phyloP scores from a whole-genome alignment of 2,113 vertebrate genomes.

The Anhinga rufa region DNA sequence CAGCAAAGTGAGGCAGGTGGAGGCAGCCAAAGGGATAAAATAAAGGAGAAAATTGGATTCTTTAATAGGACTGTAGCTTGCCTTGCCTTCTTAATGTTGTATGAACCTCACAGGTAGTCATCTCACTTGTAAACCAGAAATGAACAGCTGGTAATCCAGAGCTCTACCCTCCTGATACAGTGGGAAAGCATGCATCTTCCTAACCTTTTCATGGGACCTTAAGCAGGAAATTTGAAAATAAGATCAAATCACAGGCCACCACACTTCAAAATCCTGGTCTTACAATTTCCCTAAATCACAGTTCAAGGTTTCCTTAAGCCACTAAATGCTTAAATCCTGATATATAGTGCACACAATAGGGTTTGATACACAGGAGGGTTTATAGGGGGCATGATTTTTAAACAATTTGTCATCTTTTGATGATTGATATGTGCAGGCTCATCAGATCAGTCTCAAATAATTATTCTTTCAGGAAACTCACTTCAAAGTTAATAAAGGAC shows the following conservation, averaged over 20 bases:
- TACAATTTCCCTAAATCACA: background rate
- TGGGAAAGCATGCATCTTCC: background rate
- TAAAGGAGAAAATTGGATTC: background rate
- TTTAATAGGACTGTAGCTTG: background rate
- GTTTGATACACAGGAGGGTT: background rate
- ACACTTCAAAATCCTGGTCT: background rate
- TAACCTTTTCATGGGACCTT: background rate
- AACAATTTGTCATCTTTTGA: background rate
- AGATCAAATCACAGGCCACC: background rate
- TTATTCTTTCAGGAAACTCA: background rate
- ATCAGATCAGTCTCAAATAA: background rate
- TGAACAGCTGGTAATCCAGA: background rate
- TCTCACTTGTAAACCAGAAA: background rate
- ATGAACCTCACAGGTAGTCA: background rate
- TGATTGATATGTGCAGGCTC: background rate
- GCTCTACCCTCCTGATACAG: background rate
- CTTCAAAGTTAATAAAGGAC: background rate
- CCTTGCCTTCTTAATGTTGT: background rate
- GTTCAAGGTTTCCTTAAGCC: background rate
- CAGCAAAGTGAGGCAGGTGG: background rate
- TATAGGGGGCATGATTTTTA: background rate
- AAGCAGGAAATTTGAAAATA: background rate
- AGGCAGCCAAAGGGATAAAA: background rate
- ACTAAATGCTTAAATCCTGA: background rate
- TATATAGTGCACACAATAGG: rapidly evolving